Evolutionary conservation across 1,140 invertebrate genomes (phyloP).

Genomic region (Saccostrea glomerata): DNA sequence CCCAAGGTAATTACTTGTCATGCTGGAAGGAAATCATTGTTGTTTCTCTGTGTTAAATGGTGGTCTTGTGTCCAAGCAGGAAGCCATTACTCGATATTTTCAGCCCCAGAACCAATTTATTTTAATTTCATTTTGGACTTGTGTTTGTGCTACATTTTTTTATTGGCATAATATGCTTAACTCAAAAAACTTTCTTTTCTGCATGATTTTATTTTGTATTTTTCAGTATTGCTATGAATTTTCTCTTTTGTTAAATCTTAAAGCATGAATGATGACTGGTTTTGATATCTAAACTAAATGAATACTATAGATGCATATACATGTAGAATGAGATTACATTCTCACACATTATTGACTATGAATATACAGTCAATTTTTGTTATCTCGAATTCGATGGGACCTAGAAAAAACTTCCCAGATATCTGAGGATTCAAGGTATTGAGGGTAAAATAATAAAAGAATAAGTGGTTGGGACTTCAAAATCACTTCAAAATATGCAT

Average conservation of each 20-base stretch:
- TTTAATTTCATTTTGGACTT: background rate
- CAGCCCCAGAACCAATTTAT: too few relatives aligned
- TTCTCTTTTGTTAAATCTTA: background rate
- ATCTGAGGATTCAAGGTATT: too few relatives aligned
- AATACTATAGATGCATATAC: background rate
- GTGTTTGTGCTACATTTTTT: background rate
- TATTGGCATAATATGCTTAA: background rate
- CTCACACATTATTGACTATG: too few relatives aligned
- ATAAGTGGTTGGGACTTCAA: too few relatives aligned
- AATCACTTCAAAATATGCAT: too few relatives aligned
- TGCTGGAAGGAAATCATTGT: background rate
- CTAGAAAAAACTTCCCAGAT: too few relatives aligned
- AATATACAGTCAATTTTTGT: too few relatives aligned
- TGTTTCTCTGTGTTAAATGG: background rate
- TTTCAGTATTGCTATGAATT: background rate
- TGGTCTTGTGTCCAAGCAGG: background rate
- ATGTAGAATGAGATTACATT: background rate
- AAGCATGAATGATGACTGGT: background rate
- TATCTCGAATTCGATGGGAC: too few relatives aligned
- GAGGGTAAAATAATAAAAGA: too few relatives aligned
- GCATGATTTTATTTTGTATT: background rate
- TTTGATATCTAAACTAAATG: background rate
- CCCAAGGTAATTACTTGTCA: constrained; percentile 4
- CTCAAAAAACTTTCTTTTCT: background rate
- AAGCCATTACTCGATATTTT: too few relatives aligned